Conservation (phyloP, 92 coral and sea anemone species). For the Galaxea fascicularis region DNA sequence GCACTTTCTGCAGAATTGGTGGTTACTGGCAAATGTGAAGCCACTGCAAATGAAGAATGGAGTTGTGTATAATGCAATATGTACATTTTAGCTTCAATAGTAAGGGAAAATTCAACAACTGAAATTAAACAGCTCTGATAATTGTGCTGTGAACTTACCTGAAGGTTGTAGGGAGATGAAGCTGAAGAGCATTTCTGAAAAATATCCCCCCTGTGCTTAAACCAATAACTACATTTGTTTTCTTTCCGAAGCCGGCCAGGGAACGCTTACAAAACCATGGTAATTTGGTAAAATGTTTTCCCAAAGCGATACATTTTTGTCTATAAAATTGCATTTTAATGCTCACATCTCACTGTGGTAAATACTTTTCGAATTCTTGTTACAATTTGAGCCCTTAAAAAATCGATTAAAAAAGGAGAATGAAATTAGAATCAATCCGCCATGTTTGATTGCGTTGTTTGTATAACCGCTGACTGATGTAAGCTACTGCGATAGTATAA, state of each 20-base stretch:
- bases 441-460: neutral
- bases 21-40: neutral
- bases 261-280: neutral
- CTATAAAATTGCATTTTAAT: conserved; percentile 3
- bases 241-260: neutral
- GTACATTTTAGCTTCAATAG: too few relatives aligned
- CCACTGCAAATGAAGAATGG: neutral
- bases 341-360: neutral
- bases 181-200: neutral
- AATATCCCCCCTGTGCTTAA: neutral
- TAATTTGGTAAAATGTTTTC: neutral
- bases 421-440: conserved; percentile 1
- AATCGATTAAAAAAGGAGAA: neutral
- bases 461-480: conserved; percentile 16
- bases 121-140: neutral
- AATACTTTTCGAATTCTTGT: neutral
- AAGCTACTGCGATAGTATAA: neutral
- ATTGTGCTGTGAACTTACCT: neutral
- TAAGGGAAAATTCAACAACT: neutral
- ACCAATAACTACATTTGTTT: neutral
- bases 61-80: too few relatives aligned
- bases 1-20: conserved; percentile 23
- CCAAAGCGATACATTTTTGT: neutral
- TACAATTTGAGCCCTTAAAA: neutral
- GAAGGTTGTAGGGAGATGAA: neutral